These are phyloP conservation scores for Panthera uncia DNA, from an alignment of 2,113 vertebrate species.

Conservation along the genomic window DNA sequence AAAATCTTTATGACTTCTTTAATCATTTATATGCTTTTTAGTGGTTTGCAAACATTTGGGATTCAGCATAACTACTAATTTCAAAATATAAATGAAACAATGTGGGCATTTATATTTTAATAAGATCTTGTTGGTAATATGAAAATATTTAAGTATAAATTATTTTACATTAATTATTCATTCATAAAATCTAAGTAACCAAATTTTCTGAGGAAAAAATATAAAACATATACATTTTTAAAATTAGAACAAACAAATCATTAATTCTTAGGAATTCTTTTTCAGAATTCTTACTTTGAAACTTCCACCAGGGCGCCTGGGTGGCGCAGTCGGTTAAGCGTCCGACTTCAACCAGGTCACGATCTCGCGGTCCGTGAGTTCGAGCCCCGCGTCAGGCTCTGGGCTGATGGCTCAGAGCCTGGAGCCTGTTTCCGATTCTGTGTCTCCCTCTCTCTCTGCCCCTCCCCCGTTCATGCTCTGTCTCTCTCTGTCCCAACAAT, in stretches of 20 bases:
- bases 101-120: neutral
- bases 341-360: too few relatives aligned
- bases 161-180: neutral
- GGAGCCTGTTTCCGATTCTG: too few relatives aligned
- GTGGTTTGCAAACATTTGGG: neutral
- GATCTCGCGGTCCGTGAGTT: too few relatives aligned
- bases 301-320: neutral
- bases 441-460: too few relatives aligned
- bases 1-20: neutral
- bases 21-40: neutral
- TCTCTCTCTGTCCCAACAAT: too few relatives aligned
- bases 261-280: neutral
- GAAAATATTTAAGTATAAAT: neutral
- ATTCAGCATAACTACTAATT: neutral
- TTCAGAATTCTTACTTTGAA: neutral
- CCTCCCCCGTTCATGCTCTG: too few relatives aligned
- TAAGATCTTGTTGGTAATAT: neutral
- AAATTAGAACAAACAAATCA: neutral
- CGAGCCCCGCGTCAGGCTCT: too few relatives aligned
- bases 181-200: neutral
- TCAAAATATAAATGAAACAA: neutral
- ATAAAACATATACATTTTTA: neutral
- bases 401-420: too few relatives aligned
- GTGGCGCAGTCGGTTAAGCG: too few relatives aligned
- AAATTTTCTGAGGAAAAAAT: neutral